phyloP scores from a whole-genome alignment of 2,113 vertebrate genomes.

The Manacus vitellinus region DNA sequence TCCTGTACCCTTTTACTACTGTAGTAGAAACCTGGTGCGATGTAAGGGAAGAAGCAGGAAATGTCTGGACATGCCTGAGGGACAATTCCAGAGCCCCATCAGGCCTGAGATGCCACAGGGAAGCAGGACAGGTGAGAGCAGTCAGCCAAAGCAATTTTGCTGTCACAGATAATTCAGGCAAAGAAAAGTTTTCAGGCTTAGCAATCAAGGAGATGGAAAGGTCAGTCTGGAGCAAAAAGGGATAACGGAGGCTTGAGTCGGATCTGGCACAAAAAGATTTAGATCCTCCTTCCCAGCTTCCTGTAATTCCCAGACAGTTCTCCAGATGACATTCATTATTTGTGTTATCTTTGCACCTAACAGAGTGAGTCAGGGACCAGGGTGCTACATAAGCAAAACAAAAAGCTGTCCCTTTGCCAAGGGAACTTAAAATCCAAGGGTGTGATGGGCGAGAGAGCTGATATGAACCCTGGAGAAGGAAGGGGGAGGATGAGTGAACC shows the following conservation, averaged over 20 bases:
- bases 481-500: neutral
- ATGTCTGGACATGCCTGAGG: neutral
- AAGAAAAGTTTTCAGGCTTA: neutral
- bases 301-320: conserved; percentile 3
- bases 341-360: conserved; percentile 43
- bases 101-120: accelerated
- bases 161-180: neutral
- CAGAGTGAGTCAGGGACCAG: neutral
- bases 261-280: neutral
- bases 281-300: neutral
- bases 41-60: neutral
- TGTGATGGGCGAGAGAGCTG: neutral
- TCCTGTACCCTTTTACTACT: neutral
- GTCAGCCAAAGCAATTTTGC: neutral
- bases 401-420: neutral
- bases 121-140: neutral
- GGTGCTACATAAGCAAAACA: neutral
- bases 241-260: neutral
- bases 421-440: neutral
- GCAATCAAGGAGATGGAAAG: neutral
- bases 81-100: neutral
- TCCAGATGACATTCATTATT: neutral
- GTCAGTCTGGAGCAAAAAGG: neutral
- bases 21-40: neutral
- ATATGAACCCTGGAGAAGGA: neutral